Percentiles rank a stretch among this genome's conserved stretches.
These are phyloP conservation scores for Hoplostethus mediterraneus DNA, from an alignment of 2,797 vertebrate genomes.

Conservation along the genomic window DNA sequence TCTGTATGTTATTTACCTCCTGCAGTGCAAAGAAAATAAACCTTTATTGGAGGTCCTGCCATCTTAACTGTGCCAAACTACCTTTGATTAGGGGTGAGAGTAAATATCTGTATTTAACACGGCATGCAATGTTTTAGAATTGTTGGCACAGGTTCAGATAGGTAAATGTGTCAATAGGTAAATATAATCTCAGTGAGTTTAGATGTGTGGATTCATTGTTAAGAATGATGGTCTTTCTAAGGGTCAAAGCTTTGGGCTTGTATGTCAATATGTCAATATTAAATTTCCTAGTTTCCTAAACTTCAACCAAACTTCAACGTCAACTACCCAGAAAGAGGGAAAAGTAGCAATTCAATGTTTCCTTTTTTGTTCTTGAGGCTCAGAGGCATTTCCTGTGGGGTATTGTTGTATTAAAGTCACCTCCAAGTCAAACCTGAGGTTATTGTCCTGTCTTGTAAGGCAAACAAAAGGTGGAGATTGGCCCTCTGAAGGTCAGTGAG, in stretches of 20 bases:
- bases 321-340: not conserved
- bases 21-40: conserved; percentile 45
- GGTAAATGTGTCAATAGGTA: conserved; percentile 17
- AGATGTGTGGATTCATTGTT: not conserved
- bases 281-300: not conserved
- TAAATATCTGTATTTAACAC: conserved; percentile 37
- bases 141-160: conserved; percentile 18
- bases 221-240: not conserved
- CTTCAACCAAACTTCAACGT: not conserved
- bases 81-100: conserved; percentile 43
- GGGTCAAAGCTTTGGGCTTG: not conserved
- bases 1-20: conserved; percentile 25
- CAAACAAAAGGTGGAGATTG: conserved; percentile 7
- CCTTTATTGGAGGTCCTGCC: conserved; percentile 38
- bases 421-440: conserved; percentile 5
- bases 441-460: conserved; percentile 14
- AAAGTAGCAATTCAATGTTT: not conserved
- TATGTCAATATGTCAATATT: not conserved
- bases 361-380: not conserved
- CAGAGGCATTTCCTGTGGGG: not conserved
- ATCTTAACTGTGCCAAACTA: conserved; percentile 39
- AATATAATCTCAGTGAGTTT: too few relatives aligned
- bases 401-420: not conserved
- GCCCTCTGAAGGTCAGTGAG: conserved; percentile 53
- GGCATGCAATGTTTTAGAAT: conserved; percentile 26